These are phyloP conservation scores for Lepidocyrtoides sp. DNA, from an alignment of 2,888 invertebrate genomes.

Conservation along the genomic window DNA sequence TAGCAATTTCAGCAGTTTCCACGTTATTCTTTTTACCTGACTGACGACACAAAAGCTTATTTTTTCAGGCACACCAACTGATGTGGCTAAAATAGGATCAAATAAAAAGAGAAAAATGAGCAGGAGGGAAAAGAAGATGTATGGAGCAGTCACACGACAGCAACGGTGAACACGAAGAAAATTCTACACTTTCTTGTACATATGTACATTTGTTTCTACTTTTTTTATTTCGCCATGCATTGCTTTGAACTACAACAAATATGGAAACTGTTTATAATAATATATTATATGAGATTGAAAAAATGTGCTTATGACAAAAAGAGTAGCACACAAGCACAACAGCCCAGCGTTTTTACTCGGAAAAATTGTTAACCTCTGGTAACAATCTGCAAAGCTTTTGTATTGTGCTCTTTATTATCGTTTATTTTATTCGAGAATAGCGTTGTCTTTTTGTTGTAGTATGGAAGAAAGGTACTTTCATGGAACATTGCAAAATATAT, in stretches of 20 bases:
- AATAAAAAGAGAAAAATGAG: conserved; percentile 60
- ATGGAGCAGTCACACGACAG: conserved; percentile 29
- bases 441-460: neutral
- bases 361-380: too few relatives aligned
- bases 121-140: neutral
- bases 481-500: neutral
- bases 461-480: neutral
- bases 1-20: conserved; percentile 51
- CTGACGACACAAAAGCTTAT: conserved; percentile 41
- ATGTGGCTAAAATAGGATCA: neutral
- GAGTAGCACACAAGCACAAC: too few relatives aligned
- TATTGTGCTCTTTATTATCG: neutral
- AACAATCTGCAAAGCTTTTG: neutral
- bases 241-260: neutral
- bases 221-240: neutral
- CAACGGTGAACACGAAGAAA: neutral
- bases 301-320: neutral
- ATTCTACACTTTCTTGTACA: neutral
- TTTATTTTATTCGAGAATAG: neutral
- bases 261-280: neutral
- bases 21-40: conserved; percentile 20
- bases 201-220: neutral
- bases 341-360: too few relatives aligned
- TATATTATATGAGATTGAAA: neutral
- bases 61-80: neutral